Percentiles rank a stretch among this genome's conserved stretches.
phyloP scores from a whole-genome alignment of 2,113 vertebrate species.

The Macquaria australasica region DNA sequence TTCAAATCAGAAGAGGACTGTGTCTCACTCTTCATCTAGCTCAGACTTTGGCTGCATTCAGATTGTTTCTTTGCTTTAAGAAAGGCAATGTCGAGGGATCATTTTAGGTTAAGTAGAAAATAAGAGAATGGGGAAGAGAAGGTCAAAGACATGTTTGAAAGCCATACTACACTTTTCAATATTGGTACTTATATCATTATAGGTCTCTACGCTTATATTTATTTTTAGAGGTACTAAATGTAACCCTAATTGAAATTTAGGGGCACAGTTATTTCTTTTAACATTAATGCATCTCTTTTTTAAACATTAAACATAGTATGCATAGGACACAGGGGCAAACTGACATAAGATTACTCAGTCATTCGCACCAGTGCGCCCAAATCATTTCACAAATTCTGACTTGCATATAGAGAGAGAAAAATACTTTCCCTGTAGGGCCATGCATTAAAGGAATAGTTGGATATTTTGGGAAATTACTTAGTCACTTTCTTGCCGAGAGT shows the following conservation, averaged over 20 bases:
- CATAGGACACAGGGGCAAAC: background rate
- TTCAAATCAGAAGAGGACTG: constrained; percentile 9
- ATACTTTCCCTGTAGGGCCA: no score
- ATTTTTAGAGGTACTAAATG: background rate
- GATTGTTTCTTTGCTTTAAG: background rate
- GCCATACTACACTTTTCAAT: background rate
- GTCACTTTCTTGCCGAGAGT: background rate
- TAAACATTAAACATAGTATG: background rate
- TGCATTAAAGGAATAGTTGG: background rate
- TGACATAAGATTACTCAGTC: background rate
- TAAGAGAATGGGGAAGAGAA: background rate
- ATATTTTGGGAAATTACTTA: background rate
- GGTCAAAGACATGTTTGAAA: background rate
- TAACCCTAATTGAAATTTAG: background rate
- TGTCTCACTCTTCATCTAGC: constrained; percentile 3
- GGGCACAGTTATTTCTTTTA: background rate
- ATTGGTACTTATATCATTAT: background rate
- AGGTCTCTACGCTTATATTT: background rate
- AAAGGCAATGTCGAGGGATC: background rate
- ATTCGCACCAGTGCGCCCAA: background rate
- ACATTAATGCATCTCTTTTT: no score
- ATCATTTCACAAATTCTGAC: background rate
- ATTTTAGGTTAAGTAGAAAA: background rate
- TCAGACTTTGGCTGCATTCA: constrained; percentile 34
- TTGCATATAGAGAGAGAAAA: no score